A percentile compares a stretch with the other conserved stretches of the same genome.
Evolutionary conservation across 2,797 vertebrate genomes (phyloP).

Genomic region (Neosalanx taihuensis): DNA sequence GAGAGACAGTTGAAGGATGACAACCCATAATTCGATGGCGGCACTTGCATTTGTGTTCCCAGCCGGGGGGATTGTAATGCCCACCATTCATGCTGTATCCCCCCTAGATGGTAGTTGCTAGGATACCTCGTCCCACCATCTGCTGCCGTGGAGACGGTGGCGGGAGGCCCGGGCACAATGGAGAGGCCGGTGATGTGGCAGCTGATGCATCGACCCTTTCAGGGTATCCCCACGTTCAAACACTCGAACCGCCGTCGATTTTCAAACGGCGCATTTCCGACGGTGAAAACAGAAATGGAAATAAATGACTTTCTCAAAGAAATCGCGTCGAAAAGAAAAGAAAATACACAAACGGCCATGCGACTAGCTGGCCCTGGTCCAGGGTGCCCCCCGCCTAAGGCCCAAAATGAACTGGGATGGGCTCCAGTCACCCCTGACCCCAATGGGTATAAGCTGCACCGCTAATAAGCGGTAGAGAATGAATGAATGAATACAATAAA

Average conservation of each 20-base stretch:
- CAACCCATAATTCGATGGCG: conserved; percentile 6
- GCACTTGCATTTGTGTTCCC: background rate
- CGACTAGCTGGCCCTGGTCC: too few relatives aligned
- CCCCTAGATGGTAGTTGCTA: conserved; percentile 23
- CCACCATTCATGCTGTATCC: conserved; percentile 9
- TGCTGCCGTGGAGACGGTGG: conserved; percentile 32
- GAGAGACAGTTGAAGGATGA: background rate
- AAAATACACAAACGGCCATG: too few relatives aligned
- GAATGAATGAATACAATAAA: too few relatives aligned
- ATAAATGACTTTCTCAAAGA: background rate
- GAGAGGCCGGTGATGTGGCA: background rate
- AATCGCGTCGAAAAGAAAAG: too few relatives aligned
- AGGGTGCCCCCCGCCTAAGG: too few relatives aligned
- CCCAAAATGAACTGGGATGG: too few relatives aligned
- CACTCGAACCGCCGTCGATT: background rate
- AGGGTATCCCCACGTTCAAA: conserved; percentile 4
- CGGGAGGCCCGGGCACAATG: background rate
- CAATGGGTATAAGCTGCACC: too few relatives aligned
- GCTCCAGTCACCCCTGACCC: too few relatives aligned
- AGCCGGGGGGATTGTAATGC: conserved; percentile 25
- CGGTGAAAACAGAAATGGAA: background rate
- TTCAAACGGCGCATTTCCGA: background rate
- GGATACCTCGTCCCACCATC: conserved; percentile 42
- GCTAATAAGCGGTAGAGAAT: too few relatives aligned
- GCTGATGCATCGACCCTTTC: background rate